These are phyloP conservation scores for Python bivittatus DNA, from an alignment of 2,113 vertebrate species.

Conservation along the genomic window DNA sequence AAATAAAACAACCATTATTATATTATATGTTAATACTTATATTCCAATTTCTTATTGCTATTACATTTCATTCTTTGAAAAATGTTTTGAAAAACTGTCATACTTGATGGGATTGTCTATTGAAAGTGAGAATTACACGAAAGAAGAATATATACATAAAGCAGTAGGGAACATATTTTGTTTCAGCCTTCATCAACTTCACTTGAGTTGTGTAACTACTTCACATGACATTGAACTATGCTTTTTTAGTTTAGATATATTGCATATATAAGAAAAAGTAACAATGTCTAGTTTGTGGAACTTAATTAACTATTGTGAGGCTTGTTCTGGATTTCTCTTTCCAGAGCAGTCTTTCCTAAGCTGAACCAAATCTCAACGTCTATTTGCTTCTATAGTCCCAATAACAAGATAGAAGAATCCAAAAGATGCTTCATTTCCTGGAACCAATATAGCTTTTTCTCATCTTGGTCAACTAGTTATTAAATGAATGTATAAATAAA, in stretches of 20 bases:
- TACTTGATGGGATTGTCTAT: neutral
- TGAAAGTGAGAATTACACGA: neutral
- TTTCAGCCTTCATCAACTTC: neutral
- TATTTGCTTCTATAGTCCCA: neutral
- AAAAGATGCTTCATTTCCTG: neutral
- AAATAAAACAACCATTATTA: neutral
- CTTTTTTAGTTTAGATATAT: neutral
- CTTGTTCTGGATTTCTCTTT: neutral
- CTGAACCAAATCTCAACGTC: neutral
- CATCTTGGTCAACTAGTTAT: neutral
- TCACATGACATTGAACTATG: neutral
- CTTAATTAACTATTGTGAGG: neutral
- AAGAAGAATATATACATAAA: neutral
- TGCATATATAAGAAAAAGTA: neutral
- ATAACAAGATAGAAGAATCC: neutral
- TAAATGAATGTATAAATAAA: neutral
- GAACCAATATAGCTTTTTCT: neutral
- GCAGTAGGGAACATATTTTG: neutral
- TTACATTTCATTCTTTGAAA: neutral
- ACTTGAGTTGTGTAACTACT: neutral
- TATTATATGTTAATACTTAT: neutral
- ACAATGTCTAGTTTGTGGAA: neutral
- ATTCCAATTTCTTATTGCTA: neutral
- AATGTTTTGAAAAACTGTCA: neutral
- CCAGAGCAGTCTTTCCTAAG: neutral